A percentile compares a stretch with the other conserved stretches of the same genome.
Evolutionary conservation across 2,113 vertebrate species (phyloP).

Genomic region (Lepisosteus osseus): DNA sequence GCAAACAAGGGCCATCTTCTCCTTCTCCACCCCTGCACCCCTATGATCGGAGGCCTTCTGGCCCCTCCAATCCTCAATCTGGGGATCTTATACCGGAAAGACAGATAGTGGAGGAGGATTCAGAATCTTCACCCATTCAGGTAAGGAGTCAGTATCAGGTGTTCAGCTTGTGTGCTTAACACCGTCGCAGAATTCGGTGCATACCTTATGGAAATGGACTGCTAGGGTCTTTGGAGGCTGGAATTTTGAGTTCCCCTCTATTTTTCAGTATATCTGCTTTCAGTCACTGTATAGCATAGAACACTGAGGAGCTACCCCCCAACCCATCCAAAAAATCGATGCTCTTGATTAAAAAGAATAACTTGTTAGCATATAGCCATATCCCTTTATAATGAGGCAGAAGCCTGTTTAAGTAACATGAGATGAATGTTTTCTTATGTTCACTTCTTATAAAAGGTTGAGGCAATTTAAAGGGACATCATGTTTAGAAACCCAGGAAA

Average conservation of each 20-base stretch:
- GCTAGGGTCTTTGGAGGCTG: background rate
- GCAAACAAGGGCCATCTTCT: slow-evolving; percentile 70
- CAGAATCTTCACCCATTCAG: slow-evolving; percentile 54
- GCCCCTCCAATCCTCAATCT: slow-evolving; percentile 53
- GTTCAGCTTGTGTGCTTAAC: background rate
- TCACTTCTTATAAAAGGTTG: background rate
- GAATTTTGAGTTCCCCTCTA: background rate
- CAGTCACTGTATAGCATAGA: background rate
- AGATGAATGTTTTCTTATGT: too few species aligned
- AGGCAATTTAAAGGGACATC: background rate
- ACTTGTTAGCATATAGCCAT: too few species aligned
- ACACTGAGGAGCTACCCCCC: background rate
- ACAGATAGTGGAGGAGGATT: slow-evolving; percentile 51
- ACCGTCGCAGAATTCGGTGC: slow-evolving; percentile 3
- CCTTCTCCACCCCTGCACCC: slow-evolving; percentile 54
- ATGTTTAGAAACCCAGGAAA: slow-evolving; percentile 28
- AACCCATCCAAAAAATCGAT: background rate
- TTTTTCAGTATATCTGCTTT: slow-evolving; percentile 2
- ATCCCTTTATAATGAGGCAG: background rate
- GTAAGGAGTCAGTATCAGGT: slow-evolving; percentile 54
- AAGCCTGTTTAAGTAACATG: background rate
- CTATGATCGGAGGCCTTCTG: slow-evolving; percentile 52
- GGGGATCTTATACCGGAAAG: slow-evolving; percentile 54
- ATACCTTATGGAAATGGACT: slow-evolving; percentile 1
- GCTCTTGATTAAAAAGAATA: background rate